Base-by-base conservation (phyloP, 2,113 vertebrate genomes). In the Hemichromis elongatus region DNA sequence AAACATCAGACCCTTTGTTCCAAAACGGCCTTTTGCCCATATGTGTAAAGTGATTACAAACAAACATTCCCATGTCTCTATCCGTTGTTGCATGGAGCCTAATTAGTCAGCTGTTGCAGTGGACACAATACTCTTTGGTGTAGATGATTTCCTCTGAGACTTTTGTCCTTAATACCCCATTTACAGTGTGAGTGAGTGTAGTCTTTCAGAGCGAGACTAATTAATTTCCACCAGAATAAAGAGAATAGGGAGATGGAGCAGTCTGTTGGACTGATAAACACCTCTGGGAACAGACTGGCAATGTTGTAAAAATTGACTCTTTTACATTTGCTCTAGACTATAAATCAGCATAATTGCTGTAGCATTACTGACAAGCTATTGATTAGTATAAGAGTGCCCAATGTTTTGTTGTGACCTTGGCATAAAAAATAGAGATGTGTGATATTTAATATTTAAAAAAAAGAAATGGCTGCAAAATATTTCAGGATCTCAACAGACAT, bases 141-240 rank as follows among this genome's bases (percentile, higher is more conserved):
- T 77, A 82, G 89, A 92, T 92, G 77, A 94, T 93, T 93, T 92
- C 90, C 94, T 92, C 53, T 1, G 92, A 92, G 93, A 93, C 84
- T 79, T 92, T 88, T 85, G 81, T 93, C 90, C 90, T 83, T 90
- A 92, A 92, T 92, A 90, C 81, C 81, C 40, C 52, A 86, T 93
- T 94, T 92, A 88, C 91, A 87, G 26, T 77, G 82, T 84, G 88
- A 61, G 40, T 5, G 7, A 75, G 78, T 5, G 28, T 84, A 75
- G 80, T 82, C 82, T 91, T 92, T 92, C 85, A 88, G 92, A 94
- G 92, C 86, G 79, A 92, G 83, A 93, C 90, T 94, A 92, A 93
- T 94, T 94, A 90, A 92, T 94, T 93, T 92, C 80, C 59, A 87
- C 21, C 86, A 90, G 87, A 66, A 93, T 84, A 78, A 63, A 88